These are phyloP conservation scores for Tiliqua scincoides DNA, from an alignment of 2,113 vertebrate genomes.

Conservation along the genomic window DNA sequence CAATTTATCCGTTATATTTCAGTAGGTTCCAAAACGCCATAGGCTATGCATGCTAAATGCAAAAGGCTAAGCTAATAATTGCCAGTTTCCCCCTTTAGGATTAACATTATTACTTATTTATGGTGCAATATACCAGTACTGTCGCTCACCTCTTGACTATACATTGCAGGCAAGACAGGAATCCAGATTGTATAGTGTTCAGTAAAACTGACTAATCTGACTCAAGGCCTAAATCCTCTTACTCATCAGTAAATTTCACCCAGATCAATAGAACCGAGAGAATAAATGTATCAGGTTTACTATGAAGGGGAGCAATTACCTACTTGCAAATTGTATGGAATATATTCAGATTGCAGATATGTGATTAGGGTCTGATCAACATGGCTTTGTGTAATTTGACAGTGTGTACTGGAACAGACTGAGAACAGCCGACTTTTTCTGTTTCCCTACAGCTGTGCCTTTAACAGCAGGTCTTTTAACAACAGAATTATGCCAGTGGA, in stretches of 20 bases:
- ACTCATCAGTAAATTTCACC: constrained; percentile 1
- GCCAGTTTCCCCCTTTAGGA: constrained; percentile 47
- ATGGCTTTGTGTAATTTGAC: not conserved
- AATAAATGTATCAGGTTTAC: not conserved
- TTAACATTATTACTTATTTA: constrained; percentile 62
- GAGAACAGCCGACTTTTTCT: not conserved
- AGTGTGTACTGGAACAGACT: not conserved
- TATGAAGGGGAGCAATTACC: not conserved
- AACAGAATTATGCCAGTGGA: not conserved
- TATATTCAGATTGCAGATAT: not conserved
- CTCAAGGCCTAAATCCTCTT: not conserved
- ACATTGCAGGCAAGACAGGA: not conserved
- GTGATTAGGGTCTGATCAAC: not conserved
- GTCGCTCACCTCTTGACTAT: constrained; percentile 33
- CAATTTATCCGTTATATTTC: constrained; percentile 49
- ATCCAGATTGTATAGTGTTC: constrained; percentile 31
- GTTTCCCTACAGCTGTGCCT: not conserved
- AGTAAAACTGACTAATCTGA: constrained; percentile 30
- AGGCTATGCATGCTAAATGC: constrained; percentile 35
- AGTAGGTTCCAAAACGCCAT: constrained; percentile 30
- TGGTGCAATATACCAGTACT: constrained; percentile 43
- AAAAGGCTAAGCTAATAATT: constrained; percentile 40
- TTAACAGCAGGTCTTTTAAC: not conserved
- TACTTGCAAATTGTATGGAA: constrained; percentile 22
- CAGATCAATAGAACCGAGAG: not conserved